These are phyloP conservation scores for Brevimyrus niger DNA, from an alignment of 2,113 vertebrate genomes.

Conservation along the genomic window DNA sequence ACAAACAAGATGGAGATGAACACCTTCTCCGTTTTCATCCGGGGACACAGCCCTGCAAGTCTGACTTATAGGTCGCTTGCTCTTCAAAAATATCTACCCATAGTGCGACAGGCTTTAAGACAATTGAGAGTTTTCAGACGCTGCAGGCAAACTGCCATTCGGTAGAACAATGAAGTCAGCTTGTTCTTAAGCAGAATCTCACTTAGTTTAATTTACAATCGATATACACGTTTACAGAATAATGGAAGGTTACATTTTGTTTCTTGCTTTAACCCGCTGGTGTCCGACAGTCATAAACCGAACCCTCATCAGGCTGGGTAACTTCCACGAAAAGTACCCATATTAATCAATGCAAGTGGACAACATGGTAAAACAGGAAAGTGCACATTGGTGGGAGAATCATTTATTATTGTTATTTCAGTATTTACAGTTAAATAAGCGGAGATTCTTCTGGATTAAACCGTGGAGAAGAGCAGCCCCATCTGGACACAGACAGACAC, in stretches of 20 bases:
- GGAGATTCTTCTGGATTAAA: neutral
- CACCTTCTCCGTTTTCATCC: neutral
- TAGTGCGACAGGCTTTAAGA: neutral
- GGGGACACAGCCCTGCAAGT: no score
- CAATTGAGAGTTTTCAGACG: neutral
- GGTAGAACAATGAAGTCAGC: neutral
- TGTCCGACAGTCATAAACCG: neutral
- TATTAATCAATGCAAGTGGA: neutral
- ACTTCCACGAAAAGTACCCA: neutral
- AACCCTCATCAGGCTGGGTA: neutral
- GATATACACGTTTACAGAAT: neutral
- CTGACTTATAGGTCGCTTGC: neutral
- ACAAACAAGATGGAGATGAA: neutral
- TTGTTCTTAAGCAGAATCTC: neutral
- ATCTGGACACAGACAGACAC: neutral
- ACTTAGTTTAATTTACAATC: neutral
- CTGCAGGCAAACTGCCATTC: neutral
- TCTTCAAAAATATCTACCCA: neutral
- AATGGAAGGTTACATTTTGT: neutral
- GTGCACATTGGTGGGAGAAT: neutral
- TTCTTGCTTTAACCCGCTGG: neutral
- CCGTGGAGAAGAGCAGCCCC: neutral
- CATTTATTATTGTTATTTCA: slow-evolving; percentile 10
- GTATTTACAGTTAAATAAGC: slow-evolving; percentile 16
- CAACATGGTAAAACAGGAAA: neutral